Conservation (phyloP, 2,888 invertebrate genomes). For the Amorpha juglandis region DNA sequence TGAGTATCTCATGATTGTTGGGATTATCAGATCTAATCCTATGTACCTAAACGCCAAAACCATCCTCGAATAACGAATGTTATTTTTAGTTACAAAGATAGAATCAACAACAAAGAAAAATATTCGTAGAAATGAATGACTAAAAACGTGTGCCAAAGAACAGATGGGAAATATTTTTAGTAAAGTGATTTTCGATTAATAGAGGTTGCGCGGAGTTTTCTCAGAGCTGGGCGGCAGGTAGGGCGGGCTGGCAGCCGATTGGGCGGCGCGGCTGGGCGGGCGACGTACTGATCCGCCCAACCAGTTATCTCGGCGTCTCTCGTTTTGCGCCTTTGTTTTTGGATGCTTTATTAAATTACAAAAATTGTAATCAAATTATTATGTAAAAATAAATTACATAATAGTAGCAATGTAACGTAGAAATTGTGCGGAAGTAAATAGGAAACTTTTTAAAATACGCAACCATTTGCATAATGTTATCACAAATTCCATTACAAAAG, state of each 20-base stretch:
- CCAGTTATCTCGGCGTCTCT: conserved; percentile 49
- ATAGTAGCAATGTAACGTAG: neutral
- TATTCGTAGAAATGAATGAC: conserved; percentile 2
- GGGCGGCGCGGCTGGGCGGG: conserved; percentile 70
- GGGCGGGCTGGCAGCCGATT: conserved; percentile 64
- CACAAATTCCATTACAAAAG: neutral
- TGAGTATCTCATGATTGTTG: too few relatives aligned
- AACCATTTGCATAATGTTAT: too few relatives aligned
- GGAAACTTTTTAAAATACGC: too few relatives aligned
- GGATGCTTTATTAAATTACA: conserved; percentile 31
- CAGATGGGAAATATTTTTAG: conserved; percentile 14
- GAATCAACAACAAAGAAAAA: neutral
- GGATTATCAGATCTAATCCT: too few relatives aligned
- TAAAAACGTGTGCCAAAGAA: neutral
- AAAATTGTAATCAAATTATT: neutral
- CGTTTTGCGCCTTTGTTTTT: conserved; percentile 31
- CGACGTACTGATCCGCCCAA: conserved; percentile 65
- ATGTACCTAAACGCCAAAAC: too few relatives aligned
- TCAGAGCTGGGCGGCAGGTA: conserved; percentile 54
- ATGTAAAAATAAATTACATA: neutral
- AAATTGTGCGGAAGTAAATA: neutral
- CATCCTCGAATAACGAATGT: too few relatives aligned
- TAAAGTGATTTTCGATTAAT: conserved; percentile 31
- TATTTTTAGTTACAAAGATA: too few relatives aligned
- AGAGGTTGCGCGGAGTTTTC: conserved; percentile 4